These are phyloP conservation scores for Euborellia annulipes DNA, from an alignment of 1,140 invertebrate genomes.

Conservation along the genomic window DNA sequence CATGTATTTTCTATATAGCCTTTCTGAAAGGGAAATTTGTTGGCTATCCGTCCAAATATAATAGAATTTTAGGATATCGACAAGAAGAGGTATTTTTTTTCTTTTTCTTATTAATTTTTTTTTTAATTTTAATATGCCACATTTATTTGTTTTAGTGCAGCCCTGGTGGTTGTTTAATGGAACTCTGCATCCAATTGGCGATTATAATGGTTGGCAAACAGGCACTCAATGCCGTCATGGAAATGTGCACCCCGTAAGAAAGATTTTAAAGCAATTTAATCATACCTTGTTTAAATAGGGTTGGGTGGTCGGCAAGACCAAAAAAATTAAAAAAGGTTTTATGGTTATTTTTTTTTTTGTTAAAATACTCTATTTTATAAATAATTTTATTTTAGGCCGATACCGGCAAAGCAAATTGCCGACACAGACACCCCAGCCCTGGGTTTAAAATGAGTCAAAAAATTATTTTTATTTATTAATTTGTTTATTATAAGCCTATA, in stretches of 20 bases:
- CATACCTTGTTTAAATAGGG: no score
- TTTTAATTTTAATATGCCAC: constrained; percentile 8
- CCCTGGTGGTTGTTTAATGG: constrained; percentile 46
- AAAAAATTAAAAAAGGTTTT: no score
- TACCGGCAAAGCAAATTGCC: no score
- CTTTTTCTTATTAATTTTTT: constrained; percentile 6
- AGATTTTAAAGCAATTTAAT: no score
- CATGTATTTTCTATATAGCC: constrained; percentile 96
- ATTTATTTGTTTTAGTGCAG: constrained; percentile 33
- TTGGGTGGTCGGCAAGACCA: no score
- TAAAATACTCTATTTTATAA: no score
- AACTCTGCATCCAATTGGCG: constrained; percentile 46
- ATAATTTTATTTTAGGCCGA: no score
- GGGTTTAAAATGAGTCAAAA: no score
- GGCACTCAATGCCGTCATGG: constrained; percentile 42
- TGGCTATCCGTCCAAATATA: constrained; percentile 68
- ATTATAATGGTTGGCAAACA: constrained; percentile 58
- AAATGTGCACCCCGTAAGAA: constrained; percentile 37
- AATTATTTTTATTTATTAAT: no score
- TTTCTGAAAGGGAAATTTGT: constrained; percentile 92
- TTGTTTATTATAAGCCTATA: no score
- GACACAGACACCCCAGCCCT: no score
- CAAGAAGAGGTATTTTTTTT: constrained; percentile 56
- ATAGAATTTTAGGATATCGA: constrained; percentile 52
- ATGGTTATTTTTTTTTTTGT: no score